Conservation (phyloP, 2,888 invertebrate genomes). For the Torymus texanus region DNA sequence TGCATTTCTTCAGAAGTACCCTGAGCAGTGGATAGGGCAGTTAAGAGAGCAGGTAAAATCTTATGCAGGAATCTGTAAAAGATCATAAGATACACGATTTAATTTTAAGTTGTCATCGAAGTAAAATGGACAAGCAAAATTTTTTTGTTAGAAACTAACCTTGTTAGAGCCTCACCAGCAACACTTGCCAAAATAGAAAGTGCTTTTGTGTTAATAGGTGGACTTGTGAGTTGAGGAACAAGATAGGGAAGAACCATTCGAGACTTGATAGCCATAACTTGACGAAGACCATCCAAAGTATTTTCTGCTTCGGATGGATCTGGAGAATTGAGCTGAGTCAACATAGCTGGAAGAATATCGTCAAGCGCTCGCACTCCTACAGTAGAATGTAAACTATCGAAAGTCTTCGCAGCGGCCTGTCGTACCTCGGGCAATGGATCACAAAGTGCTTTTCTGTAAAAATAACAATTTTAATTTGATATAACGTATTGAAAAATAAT, state of each 20-base stretch:
- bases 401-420: slow-evolving; percentile 96
- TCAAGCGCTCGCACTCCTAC: slow-evolving; percentile 96
- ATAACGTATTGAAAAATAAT: slow-evolving; percentile 10
- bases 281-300: slow-evolving; percentile 95
- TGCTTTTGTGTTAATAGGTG: slow-evolving; percentile 94
- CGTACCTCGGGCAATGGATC: slow-evolving; percentile 96
- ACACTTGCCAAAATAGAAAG: slow-evolving; percentile 95
- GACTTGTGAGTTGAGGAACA: slow-evolving; percentile 93
- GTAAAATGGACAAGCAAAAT: too few species aligned
- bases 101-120: too few species aligned
- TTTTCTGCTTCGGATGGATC: slow-evolving; percentile 89
- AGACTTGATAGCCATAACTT: slow-evolving; percentile 98
- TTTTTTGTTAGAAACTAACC: slow-evolving; percentile 67
- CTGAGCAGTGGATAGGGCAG: slow-evolving; percentile 83
- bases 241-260: slow-evolving; percentile 96
- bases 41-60: slow-evolving; percentile 93
- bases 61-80: slow-evolving; percentile 83
- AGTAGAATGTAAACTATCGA: slow-evolving; percentile 95
- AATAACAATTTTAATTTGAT: slow-evolving; percentile 2
- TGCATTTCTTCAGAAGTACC: slow-evolving; percentile 80
- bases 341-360: slow-evolving; percentile 95
- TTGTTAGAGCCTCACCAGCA: slow-evolving; percentile 93
- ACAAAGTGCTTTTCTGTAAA: slow-evolving; percentile 86
- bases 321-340: slow-evolving; percentile 87
- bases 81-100: not conserved